These are phyloP conservation scores for Panthera uncia DNA, from an alignment of 2,113 vertebrate genomes.

Conservation along the genomic window DNA sequence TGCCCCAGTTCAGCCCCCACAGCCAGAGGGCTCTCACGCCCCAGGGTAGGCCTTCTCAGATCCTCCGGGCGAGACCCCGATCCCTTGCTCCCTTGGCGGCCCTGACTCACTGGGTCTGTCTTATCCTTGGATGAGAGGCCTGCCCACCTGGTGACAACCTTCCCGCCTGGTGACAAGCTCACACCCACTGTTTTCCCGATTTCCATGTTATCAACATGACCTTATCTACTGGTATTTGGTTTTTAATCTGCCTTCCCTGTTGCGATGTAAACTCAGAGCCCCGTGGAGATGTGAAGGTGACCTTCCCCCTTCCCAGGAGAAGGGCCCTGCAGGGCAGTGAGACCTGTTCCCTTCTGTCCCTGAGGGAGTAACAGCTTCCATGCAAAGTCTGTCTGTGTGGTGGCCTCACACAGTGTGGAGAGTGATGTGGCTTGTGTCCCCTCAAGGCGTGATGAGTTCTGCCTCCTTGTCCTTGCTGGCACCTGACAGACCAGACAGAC, in stretches of 20 bases:
- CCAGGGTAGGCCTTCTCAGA: background rate
- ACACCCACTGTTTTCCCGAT: background rate
- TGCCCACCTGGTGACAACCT: background rate
- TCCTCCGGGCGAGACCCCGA: fast-evolving
- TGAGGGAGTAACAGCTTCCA: background rate
- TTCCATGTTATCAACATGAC: background rate
- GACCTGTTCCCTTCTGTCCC: background rate
- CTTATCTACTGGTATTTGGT: background rate
- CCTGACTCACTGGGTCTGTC: background rate
- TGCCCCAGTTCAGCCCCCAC: background rate
- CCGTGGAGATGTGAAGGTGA: background rate
- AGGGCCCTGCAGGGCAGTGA: background rate
- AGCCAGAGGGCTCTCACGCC: background rate
- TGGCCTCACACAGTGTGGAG: background rate
- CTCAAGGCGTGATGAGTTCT: too few relatives aligned
- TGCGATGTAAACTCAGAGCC: background rate
- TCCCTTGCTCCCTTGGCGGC: background rate
- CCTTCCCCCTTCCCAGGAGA: background rate
- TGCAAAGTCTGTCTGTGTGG: background rate
- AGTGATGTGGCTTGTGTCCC: background rate
- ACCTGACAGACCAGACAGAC: too few relatives aligned
- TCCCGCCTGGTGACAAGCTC: background rate
- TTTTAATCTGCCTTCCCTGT: background rate
- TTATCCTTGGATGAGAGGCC: background rate
- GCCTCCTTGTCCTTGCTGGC: too few relatives aligned